Base-by-base conservation (phyloP, 2,888 invertebrate species). In the Sylvicola cinctus region DNA sequence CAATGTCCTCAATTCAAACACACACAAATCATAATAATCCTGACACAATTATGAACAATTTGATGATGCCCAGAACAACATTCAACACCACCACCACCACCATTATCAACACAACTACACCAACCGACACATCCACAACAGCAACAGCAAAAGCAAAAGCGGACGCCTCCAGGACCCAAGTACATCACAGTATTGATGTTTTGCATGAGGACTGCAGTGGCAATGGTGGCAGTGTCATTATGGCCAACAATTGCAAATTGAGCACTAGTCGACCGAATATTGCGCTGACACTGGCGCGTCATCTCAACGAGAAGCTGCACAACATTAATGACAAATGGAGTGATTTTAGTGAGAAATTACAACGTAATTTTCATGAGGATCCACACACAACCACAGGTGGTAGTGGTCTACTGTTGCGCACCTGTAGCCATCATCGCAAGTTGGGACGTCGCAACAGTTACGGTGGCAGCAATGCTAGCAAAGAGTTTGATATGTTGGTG, bases 321-420 rank as follows among this genome's bases (percentile, higher is more conserved):
- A 52, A 52, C 31, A 42, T 58, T 2, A 56, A 56, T 43, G 49
- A 53, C 6, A 55, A 58, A 43, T 55, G 55, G 55, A 48, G 50
- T 23, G 52, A 55, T 40, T 44, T 55, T 32, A 54, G 54, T 38
- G 49, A 51, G 25, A 8, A 31, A 16, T 33, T 35, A 29, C 36
- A 39, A 15, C 29, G 31, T 26, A 35, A 35, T 17, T 25, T 31
- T 20, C 31, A 35, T 17, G 31, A 35, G 16, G 26, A 32, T 31
- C 25, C 17, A 10, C 25, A 29, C n/a, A n/a, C n/a, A n/a, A n/a
- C n/a, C 31, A 23, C 29, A 3, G 20, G 29, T 13, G 23, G 34
- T 20, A 34, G 16, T 30, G 34, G 10, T 25, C 25, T 25, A 10
- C 25, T 25, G 25, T 10, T 25, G 25, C 25, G 6, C 10, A 25